Evolutionary conservation across 2,113 vertebrate species (phyloP), one percentile per base, ranked within the genome.

Genomic region (Plecotus auritus): DNA sequence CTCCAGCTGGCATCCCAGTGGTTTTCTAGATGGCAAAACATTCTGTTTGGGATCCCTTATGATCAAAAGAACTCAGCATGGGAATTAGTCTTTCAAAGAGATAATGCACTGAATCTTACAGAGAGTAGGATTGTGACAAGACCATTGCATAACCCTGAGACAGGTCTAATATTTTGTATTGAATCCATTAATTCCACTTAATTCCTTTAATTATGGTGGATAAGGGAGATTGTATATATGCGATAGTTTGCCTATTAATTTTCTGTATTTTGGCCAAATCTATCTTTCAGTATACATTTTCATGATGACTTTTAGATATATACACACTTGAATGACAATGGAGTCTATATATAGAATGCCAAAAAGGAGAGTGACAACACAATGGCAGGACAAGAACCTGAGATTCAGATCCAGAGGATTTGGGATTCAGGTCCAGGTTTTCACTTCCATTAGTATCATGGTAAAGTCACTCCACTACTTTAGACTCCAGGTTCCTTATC

Each of bases 1-100:
- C 40, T 94, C 94, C 94, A 96, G 92, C 95, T 97, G 95, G 90
- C 85, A 82, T 70, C 69, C 70, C 13, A 83, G 23, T 95, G 64
- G 66, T 59, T 95, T 96, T 95, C 86, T 92, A 61, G 86, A 96
- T 95, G 82, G 61, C 37, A 97, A 97, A 94, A 91, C 95, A 96
- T 95, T 95, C 95, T 96, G 78, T 84, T 87, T 74, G 85, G 74
- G 85, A 96, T 96, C 89, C 37, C 86, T 95, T 80, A 66, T 85
- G 88, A 97, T 95, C 85, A 95, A 93, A 97, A 96, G 95, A 85
- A 91, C 90, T 96, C 92, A 88, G 59, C 47, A 72, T 42, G 88
- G n/a, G 35, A 72, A 95, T 95, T 96, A 81, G 83, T 40, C 74
- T 95, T 70, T 83, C 77, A 93, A 95, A 83, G 42, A 95, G 47